Base-by-base conservation (phyloP, 2,797 vertebrate genomes). In the Periparus ater region DNA sequence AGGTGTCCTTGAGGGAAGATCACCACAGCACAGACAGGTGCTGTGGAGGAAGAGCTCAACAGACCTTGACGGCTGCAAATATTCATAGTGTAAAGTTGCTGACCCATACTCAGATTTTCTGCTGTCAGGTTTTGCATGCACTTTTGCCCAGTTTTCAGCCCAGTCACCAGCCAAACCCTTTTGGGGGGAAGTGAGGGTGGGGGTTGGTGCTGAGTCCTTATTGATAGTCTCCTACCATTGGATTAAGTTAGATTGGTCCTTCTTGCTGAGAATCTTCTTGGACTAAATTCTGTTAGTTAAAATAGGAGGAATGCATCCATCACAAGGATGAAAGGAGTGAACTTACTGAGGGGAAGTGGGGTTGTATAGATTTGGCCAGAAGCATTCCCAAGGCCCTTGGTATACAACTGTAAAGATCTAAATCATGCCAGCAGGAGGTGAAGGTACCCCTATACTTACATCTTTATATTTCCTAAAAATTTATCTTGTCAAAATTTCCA, bases 181-280 rank as follows among this genome's bases (percentile, higher is more conserved):
- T 51, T n/a, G 15, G 9, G 7, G 20, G 7, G 5, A 8, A 8
- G 10, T 17, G 8, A 6, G 47, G 11, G 4, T 2, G 19, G 11
- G 11, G 3, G 6, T 22, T 32, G 12, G 13, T 42, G 21, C 30
- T 72, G 11, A n/a, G 6, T 30, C 57, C 30, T 65, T 9, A 40
- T 9, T 5, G 11, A 23, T 13, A 58, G 12, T 17, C 10, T 45
- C 29, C 20, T 60, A 83, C 25, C 26, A 5, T 3, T 40, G 18
- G 7, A 36, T 42, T 60, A 60, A 26, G 4, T 60, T 77, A 32
- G 18, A 10, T 53, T 66, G 29, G 17, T 18, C 21, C 16, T 27
- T 10, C 17, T 17, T 66, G 30, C 38, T 60, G 19, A 72, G 7
- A 17, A 29, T 32, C 7, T 36, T 16, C 27, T 45, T 61, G 60